Conservation (phyloP, 2,113 vertebrate species). For the Notarius lentiginosus region DNA sequence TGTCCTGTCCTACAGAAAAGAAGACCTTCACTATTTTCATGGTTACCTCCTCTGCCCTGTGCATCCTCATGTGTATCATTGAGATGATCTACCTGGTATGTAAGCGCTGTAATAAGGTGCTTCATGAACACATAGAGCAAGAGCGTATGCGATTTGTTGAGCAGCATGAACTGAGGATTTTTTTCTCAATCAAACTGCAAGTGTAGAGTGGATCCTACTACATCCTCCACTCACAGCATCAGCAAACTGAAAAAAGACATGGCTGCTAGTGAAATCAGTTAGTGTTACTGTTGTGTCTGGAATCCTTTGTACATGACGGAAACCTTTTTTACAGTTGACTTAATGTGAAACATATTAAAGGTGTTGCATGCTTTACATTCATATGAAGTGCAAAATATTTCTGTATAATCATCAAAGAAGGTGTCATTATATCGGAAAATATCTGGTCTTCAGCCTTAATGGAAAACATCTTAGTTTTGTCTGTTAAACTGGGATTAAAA, state of each 20-base stretch:
- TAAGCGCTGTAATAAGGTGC: slow-evolving; percentile 71
- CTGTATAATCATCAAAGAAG: neutral
- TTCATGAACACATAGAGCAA: neutral
- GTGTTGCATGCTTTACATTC: neutral
- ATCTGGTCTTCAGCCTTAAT: neutral
- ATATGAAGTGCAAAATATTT: neutral
- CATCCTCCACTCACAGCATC: slow-evolving; percentile 59
- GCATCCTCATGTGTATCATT: slow-evolving; percentile 82
- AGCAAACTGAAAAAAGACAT: slow-evolving; percentile 50
- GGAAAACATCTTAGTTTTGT: neutral
- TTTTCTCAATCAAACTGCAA: slow-evolving; percentile 24
- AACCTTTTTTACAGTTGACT: neutral
- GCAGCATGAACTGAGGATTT: slow-evolving; percentile 39
- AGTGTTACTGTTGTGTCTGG: neutral
- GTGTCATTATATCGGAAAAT: neutral
- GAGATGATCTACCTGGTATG: slow-evolving; percentile 84
- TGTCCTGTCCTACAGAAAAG: slow-evolving; percentile 88
- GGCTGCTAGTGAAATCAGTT: neutral
- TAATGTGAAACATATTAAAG: neutral
- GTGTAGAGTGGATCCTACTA: slow-evolving; percentile 60
- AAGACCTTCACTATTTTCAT: slow-evolving; percentile 94
- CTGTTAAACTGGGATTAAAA: neutral
- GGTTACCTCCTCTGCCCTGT: slow-evolving; percentile 78
- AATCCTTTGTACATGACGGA: neutral
- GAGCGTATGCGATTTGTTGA: neutral